These are phyloP conservation scores for Halcyon senegalensis DNA, from an alignment of 2,113 vertebrate genomes.

Conservation along the genomic window DNA sequence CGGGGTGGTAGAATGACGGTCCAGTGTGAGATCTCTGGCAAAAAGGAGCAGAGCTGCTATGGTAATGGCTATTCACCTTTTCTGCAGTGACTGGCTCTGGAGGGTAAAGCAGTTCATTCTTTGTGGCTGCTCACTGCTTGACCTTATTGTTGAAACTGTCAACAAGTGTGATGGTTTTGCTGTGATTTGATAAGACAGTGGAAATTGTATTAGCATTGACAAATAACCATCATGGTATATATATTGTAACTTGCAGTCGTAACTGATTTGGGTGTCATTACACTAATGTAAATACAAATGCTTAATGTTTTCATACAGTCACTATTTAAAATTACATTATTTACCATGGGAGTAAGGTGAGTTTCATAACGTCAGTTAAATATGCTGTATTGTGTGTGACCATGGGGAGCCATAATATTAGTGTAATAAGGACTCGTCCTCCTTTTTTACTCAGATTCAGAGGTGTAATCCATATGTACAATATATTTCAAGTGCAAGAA, in stretches of 20 bases:
- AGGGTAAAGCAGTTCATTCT: not conserved
- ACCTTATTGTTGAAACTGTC: conserved; percentile 14
- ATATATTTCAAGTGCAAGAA: not conserved
- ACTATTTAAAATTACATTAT: not conserved
- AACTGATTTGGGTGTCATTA: not conserved
- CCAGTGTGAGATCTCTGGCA: not conserved
- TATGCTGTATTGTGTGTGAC: not conserved
- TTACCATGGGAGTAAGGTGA: not conserved
- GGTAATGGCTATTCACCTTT: not conserved
- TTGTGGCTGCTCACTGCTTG: not conserved
- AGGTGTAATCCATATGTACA: not conserved
- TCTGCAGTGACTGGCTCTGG: not conserved
- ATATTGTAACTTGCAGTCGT: not conserved
- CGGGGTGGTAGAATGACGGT: not conserved
- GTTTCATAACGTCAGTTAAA: not conserved
- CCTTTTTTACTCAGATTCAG: not conserved
- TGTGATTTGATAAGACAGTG: not conserved
- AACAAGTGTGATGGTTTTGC: conserved; percentile 5
- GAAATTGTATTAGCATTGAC: not conserved
- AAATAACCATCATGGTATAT: not conserved
- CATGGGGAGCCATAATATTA: not conserved
- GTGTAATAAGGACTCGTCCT: not conserved
- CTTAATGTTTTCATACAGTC: not conserved
- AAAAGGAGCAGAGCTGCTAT: not conserved
- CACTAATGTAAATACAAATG: not conserved